Conservation (phyloP, 2,888 invertebrate genomes). For the Aquatica leii region DNA sequence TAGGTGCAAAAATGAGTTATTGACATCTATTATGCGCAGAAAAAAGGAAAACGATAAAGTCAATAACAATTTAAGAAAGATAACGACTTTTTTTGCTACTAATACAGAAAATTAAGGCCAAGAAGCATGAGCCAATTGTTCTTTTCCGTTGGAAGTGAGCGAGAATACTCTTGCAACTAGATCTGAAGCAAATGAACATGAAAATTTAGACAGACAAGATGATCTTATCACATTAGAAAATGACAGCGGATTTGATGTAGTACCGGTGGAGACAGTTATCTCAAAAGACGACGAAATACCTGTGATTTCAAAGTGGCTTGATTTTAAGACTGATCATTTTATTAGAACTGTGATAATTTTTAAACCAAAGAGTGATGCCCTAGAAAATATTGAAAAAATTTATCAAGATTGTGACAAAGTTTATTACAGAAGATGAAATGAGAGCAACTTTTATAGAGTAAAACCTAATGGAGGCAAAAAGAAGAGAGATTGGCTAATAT, state of each 20-base stretch:
- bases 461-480: background rate
- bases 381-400: background rate
- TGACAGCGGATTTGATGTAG: background rate
- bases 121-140: background rate
- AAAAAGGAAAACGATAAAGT: background rate
- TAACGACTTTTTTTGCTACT: background rate
- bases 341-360: background rate
- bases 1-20: too few species aligned
- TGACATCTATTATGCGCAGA: background rate
- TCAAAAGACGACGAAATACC: background rate
- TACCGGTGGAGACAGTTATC: too few species aligned
- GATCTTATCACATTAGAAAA: background rate
- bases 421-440: background rate
- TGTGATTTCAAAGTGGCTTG: background rate
- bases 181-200: background rate
- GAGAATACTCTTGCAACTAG: background rate
- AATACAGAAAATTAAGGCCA: background rate
- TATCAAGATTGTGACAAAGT: background rate
- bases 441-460: conserved; percentile 4
- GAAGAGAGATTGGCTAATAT: background rate
- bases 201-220: background rate
- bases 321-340: background rate
- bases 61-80: background rate
- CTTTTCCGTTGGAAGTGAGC: background rate
- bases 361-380: background rate